These are phyloP conservation scores for Epizoanthus ramosus DNA, from an alignment of 92 coral and sea anemone species.

Conservation along the genomic window DNA sequence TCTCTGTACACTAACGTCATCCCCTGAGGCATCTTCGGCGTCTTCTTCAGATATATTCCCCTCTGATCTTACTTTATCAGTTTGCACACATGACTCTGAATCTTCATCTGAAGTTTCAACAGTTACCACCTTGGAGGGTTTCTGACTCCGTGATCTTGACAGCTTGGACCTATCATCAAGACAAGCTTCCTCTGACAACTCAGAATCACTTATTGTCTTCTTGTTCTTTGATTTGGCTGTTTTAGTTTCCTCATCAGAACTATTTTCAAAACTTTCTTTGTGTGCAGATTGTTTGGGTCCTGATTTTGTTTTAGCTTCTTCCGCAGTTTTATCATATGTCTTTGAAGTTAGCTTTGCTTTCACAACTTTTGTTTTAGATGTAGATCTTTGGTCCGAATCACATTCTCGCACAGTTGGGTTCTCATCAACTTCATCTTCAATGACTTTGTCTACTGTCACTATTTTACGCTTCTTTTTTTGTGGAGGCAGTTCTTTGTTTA, in stretches of 20 bases:
- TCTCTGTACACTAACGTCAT: too few relatives aligned
- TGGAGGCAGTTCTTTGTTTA: neutral
- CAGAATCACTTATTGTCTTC: neutral
- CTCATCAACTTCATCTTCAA: slow-evolving; percentile 22
- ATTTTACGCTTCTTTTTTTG: slow-evolving; percentile 15
- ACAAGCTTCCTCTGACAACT: neutral
- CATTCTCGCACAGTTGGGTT: neutral
- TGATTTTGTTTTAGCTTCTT: neutral
- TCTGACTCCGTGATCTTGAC: neutral
- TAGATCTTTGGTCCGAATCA: neutral
- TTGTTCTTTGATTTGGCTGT: neutral
- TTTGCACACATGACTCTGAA: too few relatives aligned
- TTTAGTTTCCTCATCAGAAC: neutral
- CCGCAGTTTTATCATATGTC: neutral
- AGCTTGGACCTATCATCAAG: neutral
- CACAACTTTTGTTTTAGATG: neutral
- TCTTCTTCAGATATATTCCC: too few relatives aligned
- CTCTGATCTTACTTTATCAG: too few relatives aligned
- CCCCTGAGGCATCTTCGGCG: too few relatives aligned
- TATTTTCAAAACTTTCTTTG: neutral
- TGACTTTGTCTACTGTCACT: neutral
- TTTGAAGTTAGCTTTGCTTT: neutral
- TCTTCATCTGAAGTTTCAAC: too few relatives aligned
- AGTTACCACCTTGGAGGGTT: too few relatives aligned
- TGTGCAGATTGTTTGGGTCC: neutral